A percentile compares a stretch with the other conserved stretches of the same genome.
Evolutionary conservation across 1,140 invertebrate species (phyloP).

Genomic region (Pteromalus puparum): DNA sequence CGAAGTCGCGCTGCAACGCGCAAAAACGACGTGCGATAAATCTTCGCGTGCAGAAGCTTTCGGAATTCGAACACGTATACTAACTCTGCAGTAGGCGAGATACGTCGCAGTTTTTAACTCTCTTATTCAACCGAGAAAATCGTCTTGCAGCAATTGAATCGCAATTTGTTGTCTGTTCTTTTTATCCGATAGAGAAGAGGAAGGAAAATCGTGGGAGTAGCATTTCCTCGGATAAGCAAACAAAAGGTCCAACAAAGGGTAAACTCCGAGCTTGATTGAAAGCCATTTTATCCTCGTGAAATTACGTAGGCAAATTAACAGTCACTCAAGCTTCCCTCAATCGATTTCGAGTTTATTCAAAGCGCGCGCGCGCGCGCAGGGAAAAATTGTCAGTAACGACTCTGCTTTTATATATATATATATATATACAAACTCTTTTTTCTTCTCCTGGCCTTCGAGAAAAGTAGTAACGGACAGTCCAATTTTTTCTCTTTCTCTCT

Average conservation of each 20-base stretch:
- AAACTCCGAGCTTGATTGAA: slow-evolving; percentile 56
- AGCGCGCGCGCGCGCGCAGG: background rate
- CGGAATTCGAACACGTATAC: too few relatives aligned
- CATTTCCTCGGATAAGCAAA: slow-evolving; percentile 49
- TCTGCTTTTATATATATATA: background rate
- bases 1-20: too few relatives aligned
- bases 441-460: background rate
- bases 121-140: background rate
- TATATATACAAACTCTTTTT: too few relatives aligned
- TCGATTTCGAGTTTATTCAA: slow-evolving; percentile 9
- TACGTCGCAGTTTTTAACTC: too few relatives aligned
- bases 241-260: slow-evolving; percentile 56
- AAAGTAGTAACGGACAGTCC: background rate
- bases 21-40: too few relatives aligned
- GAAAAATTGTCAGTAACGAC: background rate
- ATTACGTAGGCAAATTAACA: slow-evolving; percentile 31
- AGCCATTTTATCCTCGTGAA: background rate
- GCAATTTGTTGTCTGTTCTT: background rate
- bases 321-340: slow-evolving; percentile 8
- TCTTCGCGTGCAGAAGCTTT: too few relatives aligned
- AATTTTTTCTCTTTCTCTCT: too few relatives aligned
- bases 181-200: background rate
- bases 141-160: background rate
- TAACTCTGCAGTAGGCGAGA: too few relatives aligned
- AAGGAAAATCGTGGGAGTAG: background rate